Evolutionary conservation across 2,888 invertebrate genomes (phyloP), one percentile per base, ranked within the genome.

Genomic region (Latrodectus elegans): DNA sequence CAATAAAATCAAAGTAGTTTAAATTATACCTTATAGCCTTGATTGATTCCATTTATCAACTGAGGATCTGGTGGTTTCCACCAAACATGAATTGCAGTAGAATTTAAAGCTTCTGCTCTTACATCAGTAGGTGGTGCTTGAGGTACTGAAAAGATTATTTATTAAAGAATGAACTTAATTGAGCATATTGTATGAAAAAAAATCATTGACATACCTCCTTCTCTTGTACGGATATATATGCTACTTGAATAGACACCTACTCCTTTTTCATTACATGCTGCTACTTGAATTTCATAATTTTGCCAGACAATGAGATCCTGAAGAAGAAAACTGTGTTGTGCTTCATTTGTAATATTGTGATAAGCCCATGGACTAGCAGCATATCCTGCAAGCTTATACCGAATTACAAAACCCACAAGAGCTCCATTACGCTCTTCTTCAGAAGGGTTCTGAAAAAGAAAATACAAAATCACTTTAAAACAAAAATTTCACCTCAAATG

Each of bases 51-150:
- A 92, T 99, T 99, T 82, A 99, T 98, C 93, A 97, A 96, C 91
- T 98, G 98, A 0, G 98, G 98, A 92, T 97, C 96, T 0, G 99
- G 99, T 1, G 99, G 98, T n/a, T 95, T 96, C 98, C 99, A 99
- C 93, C 95, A 95, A 0, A 99, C 95, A 80, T 94, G 94, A 68
- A 90, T 80, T 14, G 89, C 89, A 22, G 99, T 98, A 0, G 99
- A 99, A 93, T 97, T 98, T 12, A 95, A 91, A 0, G 99, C 94
- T 90, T 94, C 94, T 0, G 95, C 96, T 79, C 94, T 94, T 0
- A 98, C 95, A 90, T 95, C 95, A 52, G 95, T 96, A 0, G 99
- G 99, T 0, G 98, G 95, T 8, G 97, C 97, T 92, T 97, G 97
- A 0, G 99, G 98, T 1, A 96, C 88, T 88, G 38, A 15, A 79